Evolutionary conservation across 2,888 invertebrate genomes (phyloP), one percentile per base, ranked within the genome.

Genomic region (Mesochorus sp.): DNA sequence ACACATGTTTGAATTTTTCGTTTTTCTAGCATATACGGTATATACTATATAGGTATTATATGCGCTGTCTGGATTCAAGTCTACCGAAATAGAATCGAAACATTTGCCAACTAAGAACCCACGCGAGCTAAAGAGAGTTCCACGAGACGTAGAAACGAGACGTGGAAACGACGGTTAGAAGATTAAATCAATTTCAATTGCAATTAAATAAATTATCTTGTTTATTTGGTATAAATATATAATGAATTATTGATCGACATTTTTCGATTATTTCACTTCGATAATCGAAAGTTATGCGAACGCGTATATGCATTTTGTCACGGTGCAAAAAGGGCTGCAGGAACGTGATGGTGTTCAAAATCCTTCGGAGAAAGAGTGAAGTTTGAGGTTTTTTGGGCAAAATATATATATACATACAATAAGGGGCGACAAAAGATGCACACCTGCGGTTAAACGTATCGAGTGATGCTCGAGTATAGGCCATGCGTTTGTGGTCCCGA

Each of bases 401-500:
- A 59, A n/a, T 47, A 17, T 47, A 21, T 47, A 0, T 3, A n/a
- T 34, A 47, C 21, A 47, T 47, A 47, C 19, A 10, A 47, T 6
- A 47, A n/a, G 17, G n/a, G 57, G 24, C 2, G 10, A 57, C 28
- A 55, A 34, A 57, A 39, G 59, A 24, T 31, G 73, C 53, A 66
- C 85, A 85, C 82, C 83, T 85, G 85, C 80, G 72, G 70, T 64
- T 12, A 68, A 64, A 57, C 72, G 80, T 83, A 85, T 86, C 84
- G 64, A 83, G 81, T 85, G 82, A 78, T 82, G 76, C 78, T 75
- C 76, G 79, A 78, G 17, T 79, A 39, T 78, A 74, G 76, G 68
- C 68, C 82, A 71, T 79, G 78, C 67, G 77, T 80, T 82, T 86
- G 86, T 80, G 86, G 86, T 85, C 80, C 79, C 79, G 67, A 77